Evolutionary conservation across 23 tunicate genomes (phyloP).

Genomic region (Styela plicata): DNA sequence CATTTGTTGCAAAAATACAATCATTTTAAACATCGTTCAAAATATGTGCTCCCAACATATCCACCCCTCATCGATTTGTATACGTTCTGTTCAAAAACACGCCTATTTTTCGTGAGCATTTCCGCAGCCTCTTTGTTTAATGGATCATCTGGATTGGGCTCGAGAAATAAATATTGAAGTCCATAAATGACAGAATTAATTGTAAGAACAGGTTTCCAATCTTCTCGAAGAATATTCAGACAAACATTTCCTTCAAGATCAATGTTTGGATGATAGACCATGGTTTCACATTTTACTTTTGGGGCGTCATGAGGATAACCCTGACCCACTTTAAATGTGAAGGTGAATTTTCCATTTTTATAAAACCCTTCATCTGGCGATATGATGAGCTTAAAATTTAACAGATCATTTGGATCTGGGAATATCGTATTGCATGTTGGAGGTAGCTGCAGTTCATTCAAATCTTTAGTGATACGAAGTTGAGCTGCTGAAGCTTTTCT

Average conservation of each 20-base stretch:
- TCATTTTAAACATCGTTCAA: conserved; percentile 73
- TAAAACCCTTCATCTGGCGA: conserved; percentile 95
- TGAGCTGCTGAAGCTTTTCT: conserved; percentile 95
- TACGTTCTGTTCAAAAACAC: conserved; percentile 96
- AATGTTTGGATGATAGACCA: conserved; percentile 98
- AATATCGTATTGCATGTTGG: conserved; percentile 82
- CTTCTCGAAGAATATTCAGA: conserved; percentile 92
- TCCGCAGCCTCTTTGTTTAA: conserved; percentile 98
- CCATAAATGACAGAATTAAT: conserved; percentile 96
- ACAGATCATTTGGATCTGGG: conserved; percentile 86
- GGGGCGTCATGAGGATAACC: conserved; percentile 98
- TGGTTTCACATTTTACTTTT: conserved; percentile 95
- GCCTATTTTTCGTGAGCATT: conserved; percentile 59
- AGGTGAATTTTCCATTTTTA: conserved; percentile 86
- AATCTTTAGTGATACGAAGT: conserved; percentile 84
- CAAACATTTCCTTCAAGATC: conserved; percentile 99
- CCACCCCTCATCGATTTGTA: conserved; percentile 89
- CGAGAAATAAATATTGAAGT: conserved; percentile 83
- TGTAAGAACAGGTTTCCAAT: conserved; percentile 99
- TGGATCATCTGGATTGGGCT: conserved; percentile 99
- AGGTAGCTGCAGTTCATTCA: conserved; percentile 86
- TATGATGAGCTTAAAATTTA: conserved; percentile 77
- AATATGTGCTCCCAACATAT: conserved; percentile 79
- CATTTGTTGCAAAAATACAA: not conserved
- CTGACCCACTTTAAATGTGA: conserved; percentile 80